Evolutionary conservation across 1,140 invertebrate genomes (phyloP), one percentile per base, ranked within the genome.

Genomic region (Cydia strobilella): DNA sequence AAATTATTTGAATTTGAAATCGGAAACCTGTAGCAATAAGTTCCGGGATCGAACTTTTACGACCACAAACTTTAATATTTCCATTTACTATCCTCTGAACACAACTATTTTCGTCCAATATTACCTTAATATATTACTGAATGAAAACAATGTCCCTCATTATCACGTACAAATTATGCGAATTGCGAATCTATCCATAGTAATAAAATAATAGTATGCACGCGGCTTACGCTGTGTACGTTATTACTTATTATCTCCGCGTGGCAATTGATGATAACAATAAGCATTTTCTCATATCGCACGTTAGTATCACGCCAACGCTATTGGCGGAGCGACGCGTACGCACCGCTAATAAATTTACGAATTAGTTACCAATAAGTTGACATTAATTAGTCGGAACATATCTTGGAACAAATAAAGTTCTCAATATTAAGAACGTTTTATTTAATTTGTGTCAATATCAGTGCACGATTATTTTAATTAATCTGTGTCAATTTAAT

Each of bases 201-300:
- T 51, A 51, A 51, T 51, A 59, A 59, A 51, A 51, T 18, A 12
- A 59, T 31, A 69, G 27, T 69, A 35, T 42, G 35, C 18, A 31
- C 31, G 31, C 31, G 35, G 27, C 31, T 35, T 35, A 42, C 65
- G 65, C 65, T 42, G n/a, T 69, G 15, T 66, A 31, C 25, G 62
- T 25, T 63, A 45, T 31, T 31, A 31, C 4, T 63, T 27, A 18
- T 65, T 65, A 69, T 69, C 65, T 69, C 31, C 65, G 35, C 65
- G 65, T 69, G 65, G 65, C 65, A 69, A 12, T 42, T 39, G 65
- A 69, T 39, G 65, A 69, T 69, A 69, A 39, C 65, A 69, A 42
- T 69, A 69, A 69, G 65, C 65, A 13, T 69, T 69, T 69, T 69
- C 65, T 9, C 20, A 59, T 59, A 23, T 18, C 35, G 31, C 31